These are phyloP conservation scores for Caenorhabditis elegans DNA, from an alignment of 1,140 invertebrate species.

Conservation along the genomic window DNA sequence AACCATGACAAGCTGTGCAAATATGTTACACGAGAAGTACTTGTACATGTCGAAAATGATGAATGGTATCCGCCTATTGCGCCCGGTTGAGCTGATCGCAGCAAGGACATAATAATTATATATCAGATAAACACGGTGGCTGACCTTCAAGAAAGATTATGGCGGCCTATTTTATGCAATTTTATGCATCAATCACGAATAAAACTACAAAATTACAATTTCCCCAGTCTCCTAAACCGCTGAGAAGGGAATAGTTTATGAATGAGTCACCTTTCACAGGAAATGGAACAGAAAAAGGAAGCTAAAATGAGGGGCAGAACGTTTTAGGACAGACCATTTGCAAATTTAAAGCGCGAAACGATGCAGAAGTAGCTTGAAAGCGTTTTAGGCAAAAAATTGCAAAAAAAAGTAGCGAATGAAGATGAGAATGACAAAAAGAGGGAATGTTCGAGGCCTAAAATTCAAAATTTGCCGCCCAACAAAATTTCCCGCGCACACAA, in stretches of 20 bases:
- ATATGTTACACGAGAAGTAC: background rate
- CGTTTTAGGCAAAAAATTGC: no score
- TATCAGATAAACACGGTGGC: background rate
- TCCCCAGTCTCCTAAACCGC: background rate
- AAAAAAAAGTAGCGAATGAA: no score
- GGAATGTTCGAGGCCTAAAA: background rate
- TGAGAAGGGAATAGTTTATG: background rate
- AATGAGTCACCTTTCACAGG: no score
- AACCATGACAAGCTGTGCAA: background rate
- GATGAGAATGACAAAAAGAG: no score
- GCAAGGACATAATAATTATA: background rate
- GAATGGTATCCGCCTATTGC: background rate
- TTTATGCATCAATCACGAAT: no score
- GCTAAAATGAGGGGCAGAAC: no score
- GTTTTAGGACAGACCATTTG: no score
- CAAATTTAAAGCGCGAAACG: no score
- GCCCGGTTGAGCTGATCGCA: background rate
- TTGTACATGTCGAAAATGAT: background rate
- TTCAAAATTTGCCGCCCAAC: background rate
- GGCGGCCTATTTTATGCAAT: no score
- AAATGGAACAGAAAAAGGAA: background rate
- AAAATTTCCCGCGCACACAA: background rate
- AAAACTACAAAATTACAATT: background rate
- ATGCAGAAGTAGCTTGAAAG: no score
- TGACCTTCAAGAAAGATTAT: background rate